A percentile compares a stretch with the other conserved stretches of the same genome.
Evolutionary conservation across 2,888 invertebrate species (phyloP).

Genomic region (Capitulum mitella): DNA sequence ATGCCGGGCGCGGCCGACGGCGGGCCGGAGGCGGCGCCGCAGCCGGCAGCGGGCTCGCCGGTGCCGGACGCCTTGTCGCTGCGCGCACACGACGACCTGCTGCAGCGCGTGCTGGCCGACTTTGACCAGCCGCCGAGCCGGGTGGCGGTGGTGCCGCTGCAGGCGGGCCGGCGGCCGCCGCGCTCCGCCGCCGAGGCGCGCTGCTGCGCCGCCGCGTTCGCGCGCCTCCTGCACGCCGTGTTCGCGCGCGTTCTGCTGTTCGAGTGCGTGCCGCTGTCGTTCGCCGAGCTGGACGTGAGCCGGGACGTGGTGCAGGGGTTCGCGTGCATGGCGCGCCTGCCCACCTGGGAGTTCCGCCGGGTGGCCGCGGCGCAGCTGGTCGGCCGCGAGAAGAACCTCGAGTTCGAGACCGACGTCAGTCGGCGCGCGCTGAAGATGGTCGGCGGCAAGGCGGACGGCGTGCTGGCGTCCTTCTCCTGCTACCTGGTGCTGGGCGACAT

Average conservation of each 20-base stretch:
- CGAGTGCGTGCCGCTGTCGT: not conserved
- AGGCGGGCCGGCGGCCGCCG: not conserved
- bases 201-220: not conserved
- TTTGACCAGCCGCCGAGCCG: not conserved
- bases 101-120: not conserved
- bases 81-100: not conserved
- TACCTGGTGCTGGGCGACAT: not conserved
- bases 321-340: not conserved
- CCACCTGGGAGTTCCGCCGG: not conserved
- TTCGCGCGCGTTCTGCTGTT: not conserved
- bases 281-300: not conserved
- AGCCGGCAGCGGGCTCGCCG: not conserved
- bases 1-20: not conserved
- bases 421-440: not conserved
- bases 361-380: not conserved
- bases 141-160: not conserved
- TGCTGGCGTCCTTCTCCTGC: not conserved
- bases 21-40: not conserved
- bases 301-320: not conserved
- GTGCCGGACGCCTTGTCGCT: not conserved
- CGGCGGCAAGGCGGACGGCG: not conserved
- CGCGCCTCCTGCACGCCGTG: not conserved
- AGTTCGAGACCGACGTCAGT: not conserved
- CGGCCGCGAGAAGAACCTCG: not conserved
- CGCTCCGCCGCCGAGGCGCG: not conserved